Evolutionary conservation across 2,888 invertebrate species (phyloP), one percentile per base, ranked within the genome.

Genomic region (Campoletis raptor): DNA sequence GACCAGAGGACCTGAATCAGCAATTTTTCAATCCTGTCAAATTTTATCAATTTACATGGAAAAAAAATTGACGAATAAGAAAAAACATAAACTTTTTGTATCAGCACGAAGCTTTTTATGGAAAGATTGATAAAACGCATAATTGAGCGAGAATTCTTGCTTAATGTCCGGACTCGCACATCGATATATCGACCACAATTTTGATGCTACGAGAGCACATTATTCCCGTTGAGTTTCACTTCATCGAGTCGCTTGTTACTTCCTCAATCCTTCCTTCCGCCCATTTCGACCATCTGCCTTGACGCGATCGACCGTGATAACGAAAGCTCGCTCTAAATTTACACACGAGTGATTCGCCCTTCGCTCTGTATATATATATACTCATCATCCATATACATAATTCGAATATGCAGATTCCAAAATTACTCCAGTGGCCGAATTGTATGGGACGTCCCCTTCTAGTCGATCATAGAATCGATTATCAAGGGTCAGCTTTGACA

Each of bases 381-480:
- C 30, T 45, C 24, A 78, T 74, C 64, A 36, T 61, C 1, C 80
- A 81, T 81, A 81, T 81, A 77, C 70, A 85, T 85, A 81, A 85
- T 85, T 85, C 81, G 66, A 24, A 64, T 81, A 81, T 85, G 81
- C 77, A 81, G 77, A 77, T 85, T 37, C 36, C 45, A 7, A 37
- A 81, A 85, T 77, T 81, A 67, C 45, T 36, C 48, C 45, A 77
- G 36, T 67, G n/a, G 66, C 57, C 52, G 54, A 77, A 80, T 76
- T 76, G 48, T 74, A 15, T 30, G 24, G 9, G 30, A 40, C 48
- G 10, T 52, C n/a, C 12, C 40, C 74, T 70, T 42, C 67, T 45
- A 83, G 74, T 74, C 42, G 70, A n/a, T n/a, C n/a, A n/a, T 42
- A 52, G 45, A 42, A 45, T 67, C 69, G 36, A 70, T 61, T 12